Base-by-base conservation (phyloP, 2,797 vertebrate genomes). In the Philypnodon macrostomus region DNA sequence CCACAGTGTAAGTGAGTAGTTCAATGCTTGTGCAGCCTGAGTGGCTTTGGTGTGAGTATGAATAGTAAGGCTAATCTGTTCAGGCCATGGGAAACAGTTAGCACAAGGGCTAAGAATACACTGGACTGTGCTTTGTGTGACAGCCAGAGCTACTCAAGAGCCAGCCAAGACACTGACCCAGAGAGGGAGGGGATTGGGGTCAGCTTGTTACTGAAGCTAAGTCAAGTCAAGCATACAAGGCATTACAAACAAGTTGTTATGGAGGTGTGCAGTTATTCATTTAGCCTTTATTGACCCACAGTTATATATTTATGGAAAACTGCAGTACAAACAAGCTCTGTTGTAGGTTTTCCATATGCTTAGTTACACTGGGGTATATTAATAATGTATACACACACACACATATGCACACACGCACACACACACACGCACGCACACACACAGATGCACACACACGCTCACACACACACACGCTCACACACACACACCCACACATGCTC, bases 21-120 rank as follows among this genome's bases (percentile, higher is more conserved):
- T 55, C 62, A 59, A 41, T 42, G 34, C 10, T 1, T 12, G 41
- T 46, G 60, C 53, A 40, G 55, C 54, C 27, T 70, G 64, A 39
- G 68, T 54, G 55, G 75, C 73, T 79, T 80, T 68, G 54, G 23
- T 47, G n/a, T 8, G 35, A 53, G 47, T 74, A 84, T 71, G 75
- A 87, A 86, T 85, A 86, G 84, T 52, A 57, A 30, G 53, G 58
- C 79, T 88, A 83, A 89, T 87, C 76, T 33, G 63, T 33, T 8
- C 47, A 18, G 67, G 52, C 67, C 62, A 60, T 63, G 63, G 64
- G 67, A 77, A 77, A 54, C 50, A 30, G 67, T 41, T 42, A 36
- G 68, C 66, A 18, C 37, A 9, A 18, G 40, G 47, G 66, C 70
- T 67, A 70, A 80, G 59, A 70, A 72, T 73, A 75, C 4, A 27